These are phyloP conservation scores for Champsocephalus gunnari DNA, from an alignment of 2,797 vertebrate genomes.

Conservation along the genomic window DNA sequence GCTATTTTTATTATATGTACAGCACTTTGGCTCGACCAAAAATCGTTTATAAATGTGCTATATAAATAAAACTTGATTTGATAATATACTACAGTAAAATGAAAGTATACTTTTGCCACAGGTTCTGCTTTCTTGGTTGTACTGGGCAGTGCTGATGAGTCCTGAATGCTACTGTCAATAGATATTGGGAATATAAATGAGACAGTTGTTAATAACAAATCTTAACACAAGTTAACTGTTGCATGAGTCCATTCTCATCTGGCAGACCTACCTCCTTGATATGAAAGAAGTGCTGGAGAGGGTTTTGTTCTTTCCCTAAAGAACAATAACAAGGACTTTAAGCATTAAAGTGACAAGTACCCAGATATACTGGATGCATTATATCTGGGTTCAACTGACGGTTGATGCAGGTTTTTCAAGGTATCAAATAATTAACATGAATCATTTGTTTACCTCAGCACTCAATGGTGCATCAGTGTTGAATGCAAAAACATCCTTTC, in stretches of 20 bases:
- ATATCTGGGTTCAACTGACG: no score
- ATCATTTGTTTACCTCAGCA: constrained; percentile 83
- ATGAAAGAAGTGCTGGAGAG: constrained; percentile 41
- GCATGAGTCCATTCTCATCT: not conserved
- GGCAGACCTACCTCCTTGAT: constrained; percentile 70
- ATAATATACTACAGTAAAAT: not conserved
- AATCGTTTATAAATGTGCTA: no score
- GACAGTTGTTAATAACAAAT: constrained; percentile 7
- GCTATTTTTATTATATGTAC: no score
- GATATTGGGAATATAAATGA: constrained; percentile 18
- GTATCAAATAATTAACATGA: not conserved
- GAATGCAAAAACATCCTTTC: constrained; percentile 91
- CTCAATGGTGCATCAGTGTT: constrained; percentile 81
- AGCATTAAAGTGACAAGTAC: not conserved
- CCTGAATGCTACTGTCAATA: constrained; percentile 59
- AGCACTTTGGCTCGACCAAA: no score
- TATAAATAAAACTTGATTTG: no score
- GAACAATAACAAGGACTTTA: constrained; percentile 37
- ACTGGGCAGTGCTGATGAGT: constrained; percentile 33
- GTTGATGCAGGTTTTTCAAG: not conserved
- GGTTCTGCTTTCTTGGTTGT: constrained; percentile 60
- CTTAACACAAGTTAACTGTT: constrained; percentile 19
- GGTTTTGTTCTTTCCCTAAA: constrained; percentile 63
- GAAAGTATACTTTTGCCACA: constrained; percentile 70
- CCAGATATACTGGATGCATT: not conserved